Evolutionary conservation across 2,888 invertebrate species (phyloP), one percentile per base, ranked within the genome.

Genomic region (Campaea margaritaria): DNA sequence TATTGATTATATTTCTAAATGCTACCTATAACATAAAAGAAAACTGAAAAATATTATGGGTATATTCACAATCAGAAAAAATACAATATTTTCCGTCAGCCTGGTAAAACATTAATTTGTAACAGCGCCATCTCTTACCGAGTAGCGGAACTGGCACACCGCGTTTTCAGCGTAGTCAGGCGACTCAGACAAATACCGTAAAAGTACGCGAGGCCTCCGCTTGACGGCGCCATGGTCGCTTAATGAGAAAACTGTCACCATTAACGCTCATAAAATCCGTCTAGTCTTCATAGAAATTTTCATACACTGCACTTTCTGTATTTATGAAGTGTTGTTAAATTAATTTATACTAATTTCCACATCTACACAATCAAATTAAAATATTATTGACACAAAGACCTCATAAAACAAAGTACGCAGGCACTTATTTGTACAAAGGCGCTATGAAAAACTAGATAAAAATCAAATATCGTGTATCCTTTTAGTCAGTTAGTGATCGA

Each of bases 231-330:
- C 93, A 91, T 93, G 86, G 41, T 94, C 93, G 82, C 92, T 93
- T 75, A 94, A 87, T 64, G 94, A 89, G 82, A 95, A 94, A 89
- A 95, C 94, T 89, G 95, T 94, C 91, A 95, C 95, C 95, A 95
- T 95, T 79, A 82, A 87, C 84, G 82, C 78, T 82, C 91, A 91
- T 91, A 81, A 82, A 89, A 82, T 78, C 67, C 70, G 62, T 73
- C 73, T 70, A 59, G 48, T 64, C 62, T 59, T 72, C 57, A 65
- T 64, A 15, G 31, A 48, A 64, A 60, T 42, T 55, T 54, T 44
- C 42, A 39, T 31, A 41, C 53, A 56, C 50, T 54, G 41, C 57
- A 52, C 49, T 54, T 62, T 63, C 13, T 49, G 13, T n/a, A 16
- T 39, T 39, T 12, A 47, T 14, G 16, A 10, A 14, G 1, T 21